These are phyloP conservation scores for Sebastes steindachneri DNA, from an alignment of 2,797 vertebrate species.

Conservation along the genomic window DNA sequence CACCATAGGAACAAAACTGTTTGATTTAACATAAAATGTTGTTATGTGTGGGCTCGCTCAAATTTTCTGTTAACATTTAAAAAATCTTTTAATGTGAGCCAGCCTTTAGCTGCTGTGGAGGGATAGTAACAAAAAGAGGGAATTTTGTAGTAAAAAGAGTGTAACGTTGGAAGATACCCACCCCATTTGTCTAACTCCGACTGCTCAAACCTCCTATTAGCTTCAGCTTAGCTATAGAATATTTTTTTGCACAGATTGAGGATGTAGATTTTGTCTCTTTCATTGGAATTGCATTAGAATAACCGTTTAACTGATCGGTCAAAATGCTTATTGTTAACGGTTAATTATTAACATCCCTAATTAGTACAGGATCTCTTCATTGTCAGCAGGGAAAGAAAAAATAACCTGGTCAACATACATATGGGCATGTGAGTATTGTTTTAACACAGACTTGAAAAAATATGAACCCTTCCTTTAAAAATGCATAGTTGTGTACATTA, in stretches of 20 bases:
- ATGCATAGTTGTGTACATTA: background rate
- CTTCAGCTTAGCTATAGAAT: background rate
- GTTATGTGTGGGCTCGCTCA: too few relatives aligned
- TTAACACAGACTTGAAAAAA: too few relatives aligned
- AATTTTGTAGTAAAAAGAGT: background rate
- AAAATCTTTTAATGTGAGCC: too few relatives aligned
- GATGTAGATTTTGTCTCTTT: background rate
- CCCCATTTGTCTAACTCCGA: background rate
- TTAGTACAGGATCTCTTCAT: background rate
- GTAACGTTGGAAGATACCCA: background rate
- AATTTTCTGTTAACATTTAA: too few relatives aligned
- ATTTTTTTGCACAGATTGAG: background rate
- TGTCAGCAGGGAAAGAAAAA: background rate
- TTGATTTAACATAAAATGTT: fast-evolving
- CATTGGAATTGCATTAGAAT: background rate
- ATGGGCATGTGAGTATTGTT: background rate
- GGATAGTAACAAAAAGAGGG: background rate
- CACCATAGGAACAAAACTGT: too few relatives aligned
- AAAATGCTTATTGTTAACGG: background rate
- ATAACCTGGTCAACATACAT: background rate
- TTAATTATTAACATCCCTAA: background rate
- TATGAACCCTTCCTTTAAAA: too few relatives aligned
- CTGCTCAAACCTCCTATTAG: background rate
- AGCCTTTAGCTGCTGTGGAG: background rate
- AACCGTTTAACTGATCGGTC: too few relatives aligned